These are phyloP conservation scores for Philereme vetulata DNA, from an alignment of 2,888 invertebrate species.

Conservation along the genomic window DNA sequence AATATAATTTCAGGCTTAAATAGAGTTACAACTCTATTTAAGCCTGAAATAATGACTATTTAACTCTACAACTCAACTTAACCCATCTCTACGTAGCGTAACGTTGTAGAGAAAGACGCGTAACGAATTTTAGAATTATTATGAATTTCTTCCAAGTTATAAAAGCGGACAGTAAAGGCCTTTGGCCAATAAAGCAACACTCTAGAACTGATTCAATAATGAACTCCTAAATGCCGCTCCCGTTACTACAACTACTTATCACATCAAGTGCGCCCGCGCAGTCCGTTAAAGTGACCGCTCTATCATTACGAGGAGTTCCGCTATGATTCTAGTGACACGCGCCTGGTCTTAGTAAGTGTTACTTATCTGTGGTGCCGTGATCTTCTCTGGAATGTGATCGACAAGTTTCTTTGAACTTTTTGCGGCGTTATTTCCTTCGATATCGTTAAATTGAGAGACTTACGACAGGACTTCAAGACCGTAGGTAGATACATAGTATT, in stretches of 20 bases:
- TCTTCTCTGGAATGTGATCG: constrained; percentile 23
- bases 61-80: not conserved
- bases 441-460: not conserved
- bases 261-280: constrained; percentile 13
- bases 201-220: constrained; percentile 29
- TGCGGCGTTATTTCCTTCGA: not conserved
- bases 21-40: not conserved
- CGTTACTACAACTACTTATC: constrained; percentile 16
- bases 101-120: not conserved
- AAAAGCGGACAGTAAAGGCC: not conserved
- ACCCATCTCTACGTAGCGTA: not conserved
- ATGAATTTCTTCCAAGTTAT: not conserved
- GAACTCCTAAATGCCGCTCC: constrained; percentile 16
- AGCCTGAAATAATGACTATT: not conserved
- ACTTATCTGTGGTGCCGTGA: constrained; percentile 13
- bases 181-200: constrained; percentile 7
- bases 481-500: too few species aligned
- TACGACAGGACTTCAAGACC: too few species aligned
- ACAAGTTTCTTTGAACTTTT: constrained; percentile 14
- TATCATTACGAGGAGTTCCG: constrained; percentile 24
- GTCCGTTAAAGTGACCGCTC: constrained; percentile 32
- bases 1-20: too few species aligned
- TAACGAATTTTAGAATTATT: not conserved
- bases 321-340: constrained; percentile 26
- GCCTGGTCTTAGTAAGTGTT: constrained; percentile 8